These are phyloP conservation scores for Trochalopteron elliotii DNA, from an alignment of 2,113 vertebrate species.

Conservation along the genomic window DNA sequence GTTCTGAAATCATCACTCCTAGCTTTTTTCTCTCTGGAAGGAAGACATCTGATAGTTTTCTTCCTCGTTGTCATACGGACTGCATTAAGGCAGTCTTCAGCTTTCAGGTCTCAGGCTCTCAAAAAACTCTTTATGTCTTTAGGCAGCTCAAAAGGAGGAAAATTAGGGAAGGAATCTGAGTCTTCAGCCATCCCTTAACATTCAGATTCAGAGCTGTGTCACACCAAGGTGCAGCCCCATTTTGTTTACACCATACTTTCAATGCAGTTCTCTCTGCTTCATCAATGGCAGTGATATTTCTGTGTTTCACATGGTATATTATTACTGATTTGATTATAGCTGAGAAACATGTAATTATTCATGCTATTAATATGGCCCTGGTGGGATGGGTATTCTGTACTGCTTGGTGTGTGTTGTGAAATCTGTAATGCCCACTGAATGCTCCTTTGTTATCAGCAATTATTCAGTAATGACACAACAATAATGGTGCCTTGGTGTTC, in stretches of 20 bases:
- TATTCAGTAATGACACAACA: background rate
- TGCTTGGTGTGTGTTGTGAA: background rate
- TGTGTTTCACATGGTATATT: background rate
- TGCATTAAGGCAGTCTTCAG: background rate
- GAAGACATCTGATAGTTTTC: background rate
- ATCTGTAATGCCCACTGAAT: background rate
- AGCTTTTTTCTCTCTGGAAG: background rate
- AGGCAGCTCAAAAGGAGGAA: background rate
- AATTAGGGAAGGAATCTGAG: background rate
- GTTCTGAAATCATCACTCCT: background rate
- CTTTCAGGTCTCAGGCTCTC: background rate
- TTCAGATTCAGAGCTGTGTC: background rate
- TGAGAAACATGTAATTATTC: slow-evolving; percentile 11
- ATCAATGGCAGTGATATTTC: background rate
- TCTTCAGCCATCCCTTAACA: background rate
- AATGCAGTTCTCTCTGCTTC: background rate
- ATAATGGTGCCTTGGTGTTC: background rate
- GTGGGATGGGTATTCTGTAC: background rate
- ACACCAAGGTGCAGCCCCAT: background rate
- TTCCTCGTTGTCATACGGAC: background rate
- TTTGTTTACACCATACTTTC: background rate
- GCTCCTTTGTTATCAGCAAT: slow-evolving; percentile 1
- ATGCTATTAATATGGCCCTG: background rate
- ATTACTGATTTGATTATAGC: background rate
- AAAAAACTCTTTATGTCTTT: background rate